Evolutionary conservation across 2,888 invertebrate species (phyloP), one percentile per base, ranked within the genome.

Genomic region (Sphaerophoria rueppellii): DNA sequence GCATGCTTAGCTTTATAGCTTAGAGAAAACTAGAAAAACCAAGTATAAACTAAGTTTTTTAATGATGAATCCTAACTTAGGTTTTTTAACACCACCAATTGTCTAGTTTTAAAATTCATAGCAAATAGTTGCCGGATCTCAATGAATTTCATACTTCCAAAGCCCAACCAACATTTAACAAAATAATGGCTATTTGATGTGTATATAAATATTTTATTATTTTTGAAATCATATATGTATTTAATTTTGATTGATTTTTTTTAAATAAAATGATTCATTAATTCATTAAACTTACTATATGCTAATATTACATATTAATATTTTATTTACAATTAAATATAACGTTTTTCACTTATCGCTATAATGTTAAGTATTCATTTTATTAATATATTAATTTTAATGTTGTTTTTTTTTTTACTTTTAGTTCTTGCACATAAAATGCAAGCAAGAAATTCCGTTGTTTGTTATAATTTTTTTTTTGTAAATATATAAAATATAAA

Each of bases 231-330:
- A 24, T 2, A 24, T 24, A 2, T 24, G 24, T 24, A 24, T 65
- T 57, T 50, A 72, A 37, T 77, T 74, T 83, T 79, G 72, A 65
- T 75, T 79, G 74, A 83, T 65, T 79, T 78, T 67, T 73, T 55
- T 72, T 61, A 77, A 37, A 73, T 82, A 67, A 54, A 73, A 60
- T 65, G 57, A 73, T 70, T 74, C 2, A 24, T 24, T 24, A 24
- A 24, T 69, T 57, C 55, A 69, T 55, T 69, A 57, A 60, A 61
- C 46, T 54, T 54, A 37, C 48, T 71, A 77, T 55, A 55, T 77
- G 46, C 48, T 71, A 70, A 67, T 54, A 54, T 79, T 57, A 79
- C 73, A 74, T 78, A 71, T 50, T 65, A 11, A 78, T 65, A 65
- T 82, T 82, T 82, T 70, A 78, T 78, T 65, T 74, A 74, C 63